Evolutionary conservation across 2,797 vertebrate species (phyloP), one percentile per base, ranked within the genome.

Genomic region (Morelia viridis): DNA sequence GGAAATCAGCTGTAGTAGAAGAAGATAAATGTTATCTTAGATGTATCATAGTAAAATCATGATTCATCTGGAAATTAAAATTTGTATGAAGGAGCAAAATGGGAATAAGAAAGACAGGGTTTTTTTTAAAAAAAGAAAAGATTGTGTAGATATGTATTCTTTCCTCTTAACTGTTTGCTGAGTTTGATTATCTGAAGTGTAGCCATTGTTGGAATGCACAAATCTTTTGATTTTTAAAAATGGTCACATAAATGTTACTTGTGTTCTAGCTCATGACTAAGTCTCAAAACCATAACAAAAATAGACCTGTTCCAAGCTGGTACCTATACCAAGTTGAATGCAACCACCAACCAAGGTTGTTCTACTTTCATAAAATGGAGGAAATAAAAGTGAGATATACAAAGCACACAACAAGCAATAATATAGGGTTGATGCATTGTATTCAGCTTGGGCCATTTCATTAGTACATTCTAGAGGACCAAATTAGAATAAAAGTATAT

Each of bases 21-120:
- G 10, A 60, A 92, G 71, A 91, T 56, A 88, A 65, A 84, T 91
- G 90, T 96, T 93, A 92, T 95, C 95, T 95, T 94, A 94, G 94
- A 89, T 92, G 89, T 88, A 92, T 90, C 93, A 85, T 93, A 50
- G 93, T 28, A 92, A 31, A 93, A 87, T 92, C 76, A 22, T 93
- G 91, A 95, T 92, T 96, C 84, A 93, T 90, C 83, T 94, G 89
- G 57, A 94, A 0, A 0, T 92, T 60, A 91, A 46, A 93, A 91
- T 93, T 93, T 94, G 89, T 57, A 93, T 93, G 60, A 87, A 68
- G 84, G 76, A 85, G 24, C 15, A 95, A 96, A 89, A 94, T 94
- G 71, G 64, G 65, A 91, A 91, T 90, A 93, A 22, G 4, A 41
- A 91, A 53, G 50, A 26, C 6, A 62, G 17, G 22, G 0, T 57